Evolutionary conservation across 2,888 invertebrate species (phyloP).

Genomic region (Apodemia zela): DNA sequence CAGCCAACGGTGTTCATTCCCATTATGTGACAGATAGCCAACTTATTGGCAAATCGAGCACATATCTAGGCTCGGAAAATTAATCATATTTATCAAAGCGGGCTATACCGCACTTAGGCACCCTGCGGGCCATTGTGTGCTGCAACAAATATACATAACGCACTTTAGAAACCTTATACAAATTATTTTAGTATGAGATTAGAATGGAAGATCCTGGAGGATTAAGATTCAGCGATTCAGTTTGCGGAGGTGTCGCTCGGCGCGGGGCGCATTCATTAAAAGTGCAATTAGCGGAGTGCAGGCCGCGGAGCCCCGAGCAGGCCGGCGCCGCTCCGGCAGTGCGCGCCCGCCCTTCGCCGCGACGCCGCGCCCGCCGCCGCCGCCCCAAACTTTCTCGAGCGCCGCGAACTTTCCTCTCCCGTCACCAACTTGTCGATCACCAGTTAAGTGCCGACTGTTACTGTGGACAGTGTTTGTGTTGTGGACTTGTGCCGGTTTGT

Average conservation of each 20-base stretch:
- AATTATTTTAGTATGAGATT: too few relatives aligned
- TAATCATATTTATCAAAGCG: too few relatives aligned
- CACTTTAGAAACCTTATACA: too few relatives aligned
- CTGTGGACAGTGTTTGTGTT: constrained; percentile 11
- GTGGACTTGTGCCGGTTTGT: constrained; percentile 7
- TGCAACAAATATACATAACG: too few relatives aligned
- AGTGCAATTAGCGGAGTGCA: constrained; percentile 68
- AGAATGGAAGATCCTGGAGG: not conserved
- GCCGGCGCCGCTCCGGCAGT: constrained; percentile 27
- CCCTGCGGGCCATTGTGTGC: too few relatives aligned
- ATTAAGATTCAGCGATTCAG: not conserved
- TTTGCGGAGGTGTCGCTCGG: constrained; percentile 18
- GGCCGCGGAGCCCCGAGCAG: constrained; percentile 32
- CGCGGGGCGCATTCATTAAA: constrained; percentile 53
- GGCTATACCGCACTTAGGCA: too few relatives aligned
- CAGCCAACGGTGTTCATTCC: too few relatives aligned
- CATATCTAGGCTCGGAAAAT: too few relatives aligned
- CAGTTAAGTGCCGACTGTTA: not conserved
- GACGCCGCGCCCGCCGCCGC: constrained; percentile 16
- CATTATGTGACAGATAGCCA: too few relatives aligned
- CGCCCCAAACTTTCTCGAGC: constrained; percentile 31
- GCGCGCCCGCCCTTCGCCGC: constrained; percentile 26
- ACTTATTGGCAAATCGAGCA: too few relatives aligned
- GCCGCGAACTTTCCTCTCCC: not conserved
- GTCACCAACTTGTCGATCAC: not conserved